Evolutionary conservation across 2,888 invertebrate species (phyloP), one percentile per base, ranked within the genome.

Genomic region (Belgica antarctica): DNA sequence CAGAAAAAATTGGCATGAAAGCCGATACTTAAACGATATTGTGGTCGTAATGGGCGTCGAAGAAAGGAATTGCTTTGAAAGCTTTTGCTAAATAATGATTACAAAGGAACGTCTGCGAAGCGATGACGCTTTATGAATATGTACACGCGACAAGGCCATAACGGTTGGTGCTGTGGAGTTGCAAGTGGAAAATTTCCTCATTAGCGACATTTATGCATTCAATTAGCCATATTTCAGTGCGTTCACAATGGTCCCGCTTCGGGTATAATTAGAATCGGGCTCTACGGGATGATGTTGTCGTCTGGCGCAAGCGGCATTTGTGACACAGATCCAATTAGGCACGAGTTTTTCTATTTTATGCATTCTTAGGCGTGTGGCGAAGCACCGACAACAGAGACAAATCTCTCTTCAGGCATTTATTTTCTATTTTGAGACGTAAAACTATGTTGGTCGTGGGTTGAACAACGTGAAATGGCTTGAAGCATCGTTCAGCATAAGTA

Each of bases 391-490:
- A 17, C 52, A 31, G 12, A 31, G 12, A 31, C 12, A 31, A 12
- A 31, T 12, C 12, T 31, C 12, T 31, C 34, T 31, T 12, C 12
- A 5, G 34, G 34, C 34, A 31, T 31, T n/a, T n/a, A 41, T 41
- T 41, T 52, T 52, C 52, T 52, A 52, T 52, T 52, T 52, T 22
- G 17, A 52, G 52, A 52, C 52, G 22, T 52, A 52, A 52, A 52
- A n/a, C 46, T 10, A 46, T 46, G 46, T 15, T 46, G 7, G 46
- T 22, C 52, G 52, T 52, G 17, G 22, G 52, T 52, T 12, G 17
- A 41, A 12, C 3, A n/a, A 41, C 17, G 22, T n/a, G 41, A 41
- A 34, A n/a, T n/a, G n/a, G n/a, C n/a, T n/a, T n/a, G n/a, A 15
- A 41, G n/a, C 41, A 41, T 2, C 41, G 2, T 10, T 41, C 41